These are phyloP conservation scores for Gryllus bimaculatus DNA, from an alignment of 1,140 invertebrate genomes.

Conservation along the genomic window DNA sequence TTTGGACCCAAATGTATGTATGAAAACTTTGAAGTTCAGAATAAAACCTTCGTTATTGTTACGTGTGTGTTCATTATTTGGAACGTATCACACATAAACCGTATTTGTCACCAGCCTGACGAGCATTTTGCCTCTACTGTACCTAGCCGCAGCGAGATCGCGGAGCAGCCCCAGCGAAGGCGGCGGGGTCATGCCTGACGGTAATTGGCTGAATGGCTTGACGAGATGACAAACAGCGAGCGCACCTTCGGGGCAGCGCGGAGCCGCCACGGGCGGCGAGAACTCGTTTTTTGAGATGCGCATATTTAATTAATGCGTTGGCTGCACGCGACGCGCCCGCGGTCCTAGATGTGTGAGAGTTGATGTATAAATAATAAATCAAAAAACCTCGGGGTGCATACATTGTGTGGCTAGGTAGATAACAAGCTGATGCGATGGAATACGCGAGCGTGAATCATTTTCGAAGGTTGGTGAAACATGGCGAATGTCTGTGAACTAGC, in stretches of 20 bases:
- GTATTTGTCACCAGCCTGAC: too few relatives aligned
- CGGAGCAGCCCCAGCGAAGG: too few relatives aligned
- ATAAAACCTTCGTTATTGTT: too few relatives aligned
- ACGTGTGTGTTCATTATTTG: too few relatives aligned
- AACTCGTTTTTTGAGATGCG: slow-evolving; percentile 3
- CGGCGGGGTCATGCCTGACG: not conserved
- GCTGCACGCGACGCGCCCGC: not conserved
- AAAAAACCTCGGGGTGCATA: not conserved
- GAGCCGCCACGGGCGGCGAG: not conserved
- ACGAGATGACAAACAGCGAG: not conserved
- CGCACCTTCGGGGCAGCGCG: not conserved
- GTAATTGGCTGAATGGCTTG: not conserved
- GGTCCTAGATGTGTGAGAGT: not conserved
- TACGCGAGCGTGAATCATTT: not conserved
- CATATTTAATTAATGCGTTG: not conserved
- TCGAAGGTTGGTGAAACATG: not conserved
- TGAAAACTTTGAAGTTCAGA: too few relatives aligned
- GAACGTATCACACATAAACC: too few relatives aligned
- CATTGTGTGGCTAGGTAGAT: not conserved
- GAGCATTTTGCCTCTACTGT: too few relatives aligned
- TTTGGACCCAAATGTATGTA: too few relatives aligned
- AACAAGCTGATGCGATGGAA: not conserved
- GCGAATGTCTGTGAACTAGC: not conserved
- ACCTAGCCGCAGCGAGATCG: too few relatives aligned
- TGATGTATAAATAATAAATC: not conserved